Percentiles rank a stretch among this genome's conserved stretches.
Evolutionary conservation across 2,797 vertebrate genomes (phyloP).

Genomic region (Notolepis coatsorum): DNA sequence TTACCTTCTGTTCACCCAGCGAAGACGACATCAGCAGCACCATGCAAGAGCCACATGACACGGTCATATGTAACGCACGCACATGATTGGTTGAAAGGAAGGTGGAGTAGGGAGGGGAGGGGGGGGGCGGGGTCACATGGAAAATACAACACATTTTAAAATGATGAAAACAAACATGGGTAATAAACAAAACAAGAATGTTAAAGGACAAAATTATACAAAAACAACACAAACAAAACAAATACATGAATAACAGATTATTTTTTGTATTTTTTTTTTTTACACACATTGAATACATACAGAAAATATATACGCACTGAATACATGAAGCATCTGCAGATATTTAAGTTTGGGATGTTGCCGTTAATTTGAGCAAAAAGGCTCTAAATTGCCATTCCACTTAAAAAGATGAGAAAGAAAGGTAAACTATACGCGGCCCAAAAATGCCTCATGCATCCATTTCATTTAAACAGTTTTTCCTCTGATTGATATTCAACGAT

Average conservation of each 20-base stretch:
- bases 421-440: slow-evolving; percentile 35
- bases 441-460: slow-evolving; percentile 63
- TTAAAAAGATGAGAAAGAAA: slow-evolving; percentile 7
- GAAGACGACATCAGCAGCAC: slow-evolving; percentile 98
- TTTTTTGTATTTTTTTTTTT: too few species aligned
- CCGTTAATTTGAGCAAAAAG: background rate
- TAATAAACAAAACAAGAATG: slow-evolving; percentile 85
- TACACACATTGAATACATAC: slow-evolving; percentile 52
- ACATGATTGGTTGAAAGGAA: slow-evolving; percentile 98
- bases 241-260: slow-evolving; percentile 66
- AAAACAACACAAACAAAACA: slow-evolving; percentile 70
- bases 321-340: slow-evolving; percentile 64
- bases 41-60: slow-evolving; percentile 99
- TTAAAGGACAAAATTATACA: slow-evolving; percentile 60
- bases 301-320: slow-evolving; percentile 49
- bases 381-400: background rate
- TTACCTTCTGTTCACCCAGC: slow-evolving; percentile 99
- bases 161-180: slow-evolving; percentile 92
- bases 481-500: slow-evolving; percentile 46
- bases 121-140: slow-evolving; percentile 89
- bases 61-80: slow-evolving; percentile 99
- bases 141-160: slow-evolving; percentile 97
- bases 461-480: slow-evolving; percentile 57
- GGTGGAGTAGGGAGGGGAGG: slow-evolving; percentile 87
- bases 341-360: slow-evolving; percentile 20